Conservation (phyloP, 2,888 invertebrate species). For the Mantis religiosa region DNA sequence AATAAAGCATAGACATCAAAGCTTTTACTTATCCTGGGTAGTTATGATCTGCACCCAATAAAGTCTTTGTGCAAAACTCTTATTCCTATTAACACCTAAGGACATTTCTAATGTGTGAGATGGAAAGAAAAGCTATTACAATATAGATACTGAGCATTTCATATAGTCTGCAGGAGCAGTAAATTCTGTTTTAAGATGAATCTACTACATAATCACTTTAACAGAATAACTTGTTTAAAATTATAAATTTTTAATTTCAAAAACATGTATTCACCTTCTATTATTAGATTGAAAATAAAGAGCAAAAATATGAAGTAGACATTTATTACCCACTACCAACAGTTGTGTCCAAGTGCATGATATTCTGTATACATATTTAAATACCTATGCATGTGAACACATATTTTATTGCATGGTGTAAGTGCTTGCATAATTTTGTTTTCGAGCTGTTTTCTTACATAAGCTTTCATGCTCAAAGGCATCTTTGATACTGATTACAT, state of each 20-base stretch:
- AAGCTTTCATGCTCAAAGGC: not conserved
- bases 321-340: not conserved
- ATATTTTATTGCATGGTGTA: not conserved
- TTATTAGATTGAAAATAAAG: not conserved
- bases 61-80: no score
- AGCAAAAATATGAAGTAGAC: not conserved
- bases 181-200: no score
- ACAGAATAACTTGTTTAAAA: no score
- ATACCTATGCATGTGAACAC: not conserved
- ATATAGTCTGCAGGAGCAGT: no score
- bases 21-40: no score
- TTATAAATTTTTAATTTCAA: not conserved
- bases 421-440: not conserved
- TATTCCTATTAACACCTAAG: no score
- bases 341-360: not conserved
- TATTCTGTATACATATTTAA: not conserved
- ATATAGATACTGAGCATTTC: no score
- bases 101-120: no score
- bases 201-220: no score
- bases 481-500: not conserved
- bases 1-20: no score
- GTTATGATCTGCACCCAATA: no score
- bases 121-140: no score
- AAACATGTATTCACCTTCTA: not conserved
- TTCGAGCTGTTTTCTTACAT: not conserved